Evolutionary conservation across 2,797 vertebrate genomes (phyloP).

Genomic region (Coregonus sp.): DNA sequence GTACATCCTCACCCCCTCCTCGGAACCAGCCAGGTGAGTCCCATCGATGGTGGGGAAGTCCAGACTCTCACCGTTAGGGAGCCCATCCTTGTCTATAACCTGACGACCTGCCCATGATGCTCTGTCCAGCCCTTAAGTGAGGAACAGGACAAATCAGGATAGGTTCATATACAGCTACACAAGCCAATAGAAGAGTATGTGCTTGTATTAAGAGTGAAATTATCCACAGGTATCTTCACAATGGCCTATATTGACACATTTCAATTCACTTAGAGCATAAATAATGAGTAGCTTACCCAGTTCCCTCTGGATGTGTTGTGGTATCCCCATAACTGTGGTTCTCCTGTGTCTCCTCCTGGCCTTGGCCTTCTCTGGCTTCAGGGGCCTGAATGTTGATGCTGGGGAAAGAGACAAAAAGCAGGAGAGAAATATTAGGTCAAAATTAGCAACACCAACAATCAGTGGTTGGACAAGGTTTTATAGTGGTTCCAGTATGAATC

Average conservation of each 20-base stretch:
- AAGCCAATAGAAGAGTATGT: background rate
- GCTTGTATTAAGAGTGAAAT: background rate
- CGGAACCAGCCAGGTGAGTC: constrained; percentile 43
- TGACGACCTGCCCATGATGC: constrained; percentile 55
- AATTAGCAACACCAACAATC: background rate
- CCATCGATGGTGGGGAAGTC: constrained; percentile 70
- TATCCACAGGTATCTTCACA: background rate
- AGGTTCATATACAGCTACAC: background rate
- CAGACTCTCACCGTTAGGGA: constrained; percentile 61
- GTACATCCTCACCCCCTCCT: constrained; percentile 46
- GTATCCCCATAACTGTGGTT: constrained; percentile 84
- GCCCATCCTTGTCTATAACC: constrained; percentile 56
- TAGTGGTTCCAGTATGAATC: background rate
- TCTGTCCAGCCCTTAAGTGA: constrained; percentile 73
- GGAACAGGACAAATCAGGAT: constrained; percentile 23
- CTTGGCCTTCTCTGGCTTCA: constrained; percentile 74
- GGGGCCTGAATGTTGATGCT: constrained; percentile 81
- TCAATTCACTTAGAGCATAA: background rate
- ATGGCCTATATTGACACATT: background rate
- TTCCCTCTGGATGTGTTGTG: constrained; percentile 90
- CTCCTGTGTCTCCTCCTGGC: constrained; percentile 77
- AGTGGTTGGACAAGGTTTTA: background rate
- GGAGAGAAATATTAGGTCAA: background rate
- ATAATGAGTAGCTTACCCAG: constrained; percentile 77
- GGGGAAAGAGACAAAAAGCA: constrained; percentile 23